These are phyloP conservation scores for Melanocharis versteri DNA, from an alignment of 2,113 vertebrate species.

Conservation along the genomic window DNA sequence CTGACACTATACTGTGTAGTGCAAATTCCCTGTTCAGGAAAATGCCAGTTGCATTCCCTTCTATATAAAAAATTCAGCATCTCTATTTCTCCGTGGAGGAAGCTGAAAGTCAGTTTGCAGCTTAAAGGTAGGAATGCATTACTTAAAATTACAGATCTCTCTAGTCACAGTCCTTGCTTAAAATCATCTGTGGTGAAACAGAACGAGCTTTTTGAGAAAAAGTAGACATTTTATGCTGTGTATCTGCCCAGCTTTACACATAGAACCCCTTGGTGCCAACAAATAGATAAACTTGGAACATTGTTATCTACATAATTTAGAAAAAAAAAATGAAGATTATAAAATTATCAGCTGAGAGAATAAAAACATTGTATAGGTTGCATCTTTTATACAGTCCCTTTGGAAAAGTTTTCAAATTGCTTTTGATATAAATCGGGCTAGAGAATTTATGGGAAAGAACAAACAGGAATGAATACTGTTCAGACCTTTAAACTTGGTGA, in stretches of 20 bases:
- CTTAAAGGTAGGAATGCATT: background rate
- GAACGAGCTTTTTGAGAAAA: background rate
- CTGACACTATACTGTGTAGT: background rate
- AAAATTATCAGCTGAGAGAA: background rate
- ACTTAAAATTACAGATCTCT: background rate
- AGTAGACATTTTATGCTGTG: background rate
- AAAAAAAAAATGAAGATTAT: background rate
- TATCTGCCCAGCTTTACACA: background rate
- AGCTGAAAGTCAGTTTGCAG: background rate
- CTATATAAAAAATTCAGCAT: background rate
- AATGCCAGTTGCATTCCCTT: background rate
- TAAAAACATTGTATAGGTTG: background rate
- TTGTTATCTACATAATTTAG: background rate
- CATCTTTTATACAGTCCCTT: background rate
- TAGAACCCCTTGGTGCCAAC: background rate
- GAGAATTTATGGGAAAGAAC: background rate
- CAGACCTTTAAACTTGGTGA: background rate
- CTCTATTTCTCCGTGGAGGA: background rate
- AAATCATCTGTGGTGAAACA: background rate
- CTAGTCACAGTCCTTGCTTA: background rate
- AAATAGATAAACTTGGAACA: background rate
- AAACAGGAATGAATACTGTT: background rate
- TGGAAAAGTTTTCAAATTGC: background rate
- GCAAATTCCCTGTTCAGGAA: background rate
- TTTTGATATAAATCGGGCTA: background rate